phyloP scores from a whole-genome alignment of 2,888 invertebrate species.

The Andrena haemorrhoa region DNA sequence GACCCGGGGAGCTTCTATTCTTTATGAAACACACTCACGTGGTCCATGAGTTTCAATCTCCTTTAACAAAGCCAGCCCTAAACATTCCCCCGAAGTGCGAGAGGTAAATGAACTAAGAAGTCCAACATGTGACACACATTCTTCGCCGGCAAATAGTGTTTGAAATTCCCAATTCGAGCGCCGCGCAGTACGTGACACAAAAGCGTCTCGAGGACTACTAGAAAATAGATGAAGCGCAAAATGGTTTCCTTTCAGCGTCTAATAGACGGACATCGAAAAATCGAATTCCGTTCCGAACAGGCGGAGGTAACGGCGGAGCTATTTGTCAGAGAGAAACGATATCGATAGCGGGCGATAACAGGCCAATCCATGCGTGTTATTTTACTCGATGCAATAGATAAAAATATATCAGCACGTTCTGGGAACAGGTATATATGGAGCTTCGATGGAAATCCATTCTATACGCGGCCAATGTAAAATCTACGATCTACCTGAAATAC shows the following conservation, averaged over 20 bases:
- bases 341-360: slow-evolving; percentile 15
- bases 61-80: too few species aligned
- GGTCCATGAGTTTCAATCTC: too few species aligned
- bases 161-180: neutral
- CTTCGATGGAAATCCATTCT: neutral
- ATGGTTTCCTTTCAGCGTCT: slow-evolving; percentile 8
- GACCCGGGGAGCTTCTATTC: too few species aligned
- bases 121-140: too few species aligned
- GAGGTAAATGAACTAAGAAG: too few species aligned
- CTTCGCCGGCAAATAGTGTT: neutral
- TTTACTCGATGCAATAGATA: slow-evolving; percentile 10
- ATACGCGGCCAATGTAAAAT: neutral
- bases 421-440: neutral
- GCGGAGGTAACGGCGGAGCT: slow-evolving; percentile 1
- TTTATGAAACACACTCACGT: too few species aligned
- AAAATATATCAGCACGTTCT: neutral
- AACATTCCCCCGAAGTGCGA: too few species aligned
- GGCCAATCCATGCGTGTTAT: slow-evolving; percentile 20
- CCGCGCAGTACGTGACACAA: neutral
- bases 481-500: neutral
- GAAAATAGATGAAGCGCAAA: neutral
- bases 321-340: slow-evolving; percentile 20
- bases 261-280: slow-evolving; percentile 15
- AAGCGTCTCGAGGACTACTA: neutral
- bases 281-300: slow-evolving; percentile 7